phyloP scores from a whole-genome alignment of 2,797 vertebrate genomes.

The Avahi laniger region DNA sequence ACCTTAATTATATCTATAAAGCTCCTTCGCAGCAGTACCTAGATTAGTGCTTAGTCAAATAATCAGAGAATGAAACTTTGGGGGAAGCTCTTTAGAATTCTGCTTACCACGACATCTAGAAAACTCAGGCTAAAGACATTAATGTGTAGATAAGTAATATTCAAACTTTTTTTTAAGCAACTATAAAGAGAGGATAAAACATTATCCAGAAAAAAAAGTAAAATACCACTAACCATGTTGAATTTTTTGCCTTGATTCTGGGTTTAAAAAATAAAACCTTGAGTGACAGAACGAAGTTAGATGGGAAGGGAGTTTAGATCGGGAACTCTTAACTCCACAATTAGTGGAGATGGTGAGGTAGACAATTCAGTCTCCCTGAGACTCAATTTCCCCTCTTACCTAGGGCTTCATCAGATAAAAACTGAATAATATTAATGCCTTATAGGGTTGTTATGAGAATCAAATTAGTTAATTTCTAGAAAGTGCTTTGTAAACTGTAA shows the following conservation, averaged over 20 bases:
- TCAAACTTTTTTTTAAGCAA: conserved; percentile 27
- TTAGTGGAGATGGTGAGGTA: background rate
- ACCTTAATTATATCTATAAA: background rate
- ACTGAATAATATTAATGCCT: background rate
- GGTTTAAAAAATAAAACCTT: conserved; percentile 20
- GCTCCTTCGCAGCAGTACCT: background rate
- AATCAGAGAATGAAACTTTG: background rate
- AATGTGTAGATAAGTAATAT: background rate
- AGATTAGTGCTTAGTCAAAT: background rate
- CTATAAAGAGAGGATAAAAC: background rate
- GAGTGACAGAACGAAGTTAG: background rate
- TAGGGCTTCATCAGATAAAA: background rate
- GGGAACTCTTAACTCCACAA: background rate
- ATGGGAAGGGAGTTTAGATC: background rate
- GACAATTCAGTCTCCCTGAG: background rate
- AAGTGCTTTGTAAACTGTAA: conserved; percentile 14
- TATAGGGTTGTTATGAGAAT: background rate
- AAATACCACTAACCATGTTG: background rate
- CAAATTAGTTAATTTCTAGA: background rate
- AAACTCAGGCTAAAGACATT: background rate
- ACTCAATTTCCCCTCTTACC: background rate
- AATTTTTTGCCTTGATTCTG: conserved; percentile 38
- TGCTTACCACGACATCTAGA: background rate
- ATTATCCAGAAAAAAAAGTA: background rate
- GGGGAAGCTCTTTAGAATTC: background rate